phyloP scores from a whole-genome alignment of 2,888 invertebrate genomes.

The Heteropelma amictum region DNA sequence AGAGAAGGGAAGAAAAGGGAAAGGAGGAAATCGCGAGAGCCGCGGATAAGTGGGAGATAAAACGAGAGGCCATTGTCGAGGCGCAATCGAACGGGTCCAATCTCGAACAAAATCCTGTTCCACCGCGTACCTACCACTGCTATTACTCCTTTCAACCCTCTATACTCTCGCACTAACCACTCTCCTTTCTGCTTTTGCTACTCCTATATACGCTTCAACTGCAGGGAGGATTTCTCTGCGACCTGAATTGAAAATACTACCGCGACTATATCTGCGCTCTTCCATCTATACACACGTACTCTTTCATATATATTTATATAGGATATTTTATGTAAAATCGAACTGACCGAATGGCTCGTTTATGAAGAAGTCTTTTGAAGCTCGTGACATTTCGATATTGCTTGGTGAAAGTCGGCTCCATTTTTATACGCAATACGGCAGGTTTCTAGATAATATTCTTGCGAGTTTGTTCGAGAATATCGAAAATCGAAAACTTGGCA shows the following conservation, averaged over 20 bases:
- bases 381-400: neutral
- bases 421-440: no score
- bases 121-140: slow-evolving; percentile 44
- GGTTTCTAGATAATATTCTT: no score
- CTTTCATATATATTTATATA: neutral
- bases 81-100: slow-evolving; percentile 57
- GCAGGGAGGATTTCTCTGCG: slow-evolving; percentile 45
- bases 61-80: slow-evolving; percentile 61
- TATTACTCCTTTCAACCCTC: slow-evolving; percentile 35
- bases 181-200: slow-evolving; percentile 15
- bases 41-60: slow-evolving; percentile 53
- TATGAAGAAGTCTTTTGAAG: no score
- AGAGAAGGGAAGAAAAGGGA: slow-evolving; percentile 24
- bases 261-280: slow-evolving; percentile 12
- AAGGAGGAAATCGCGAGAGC: slow-evolving; percentile 15
- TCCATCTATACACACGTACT: neutral
- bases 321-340: neutral
- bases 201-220: slow-evolving; percentile 41
- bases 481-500: no score
- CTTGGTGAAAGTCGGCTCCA: no score
- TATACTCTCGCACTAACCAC: slow-evolving; percentile 20
- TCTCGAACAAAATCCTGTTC: slow-evolving; percentile 54
- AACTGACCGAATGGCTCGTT: neutral
- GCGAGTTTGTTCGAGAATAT: no score
- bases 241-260: slow-evolving; percentile 54